Evolutionary conservation across 2,113 vertebrate species (phyloP), one percentile per base, ranked within the genome.

Genomic region (Actinemys pallida): DNA sequence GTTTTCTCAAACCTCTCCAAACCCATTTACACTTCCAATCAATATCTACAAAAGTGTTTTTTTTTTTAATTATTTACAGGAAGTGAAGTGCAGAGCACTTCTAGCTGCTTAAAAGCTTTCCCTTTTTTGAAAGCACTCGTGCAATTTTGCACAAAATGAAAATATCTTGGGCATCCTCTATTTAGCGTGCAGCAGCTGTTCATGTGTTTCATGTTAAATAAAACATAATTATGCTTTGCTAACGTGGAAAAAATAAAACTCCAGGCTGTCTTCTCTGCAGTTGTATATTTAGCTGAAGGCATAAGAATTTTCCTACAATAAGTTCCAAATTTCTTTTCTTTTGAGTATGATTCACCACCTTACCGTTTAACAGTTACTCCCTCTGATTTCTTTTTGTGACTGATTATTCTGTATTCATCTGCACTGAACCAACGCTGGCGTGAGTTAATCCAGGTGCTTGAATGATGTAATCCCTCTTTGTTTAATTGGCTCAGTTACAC

Each of bases 261-360:
- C 8, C 86, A 79, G 92, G 88, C 75, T 88, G 10, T 88, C 86
- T 92, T 95, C 89, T 87, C 57, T 88, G 89, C 53, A 62, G 45
- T 19, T 92, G 29, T 65, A 53, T 54, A 31, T 93, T 98, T 92
- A 93, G 85, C 65, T 84, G 52, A 90, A 69, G 62, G 62, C 84
- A 81, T 20, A 16, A 82, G 82, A 78, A 89, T 54, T 95, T 56
- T 94, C 82, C 69, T 84, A 4, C 65, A 39, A 93, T 91, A 93
- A 95, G 86, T 88, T 96, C 84, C 84, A 83, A 88, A 75, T 94
- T 95, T 82, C 84, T 97, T 92, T 95, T 69, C 91, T 86, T 50
- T 86, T 86, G 84, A 88, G 45, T 75, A 19, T 88, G 54, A 93
- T 84, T 96, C 47, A 75, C 72, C 88, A 83, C 69, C 80, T 88